Percentiles rank a stretch among this genome's conserved stretches.
Evolutionary conservation across 2,113 vertebrate genomes (phyloP).

Genomic region (Stomatorhinus ivindoensis): DNA sequence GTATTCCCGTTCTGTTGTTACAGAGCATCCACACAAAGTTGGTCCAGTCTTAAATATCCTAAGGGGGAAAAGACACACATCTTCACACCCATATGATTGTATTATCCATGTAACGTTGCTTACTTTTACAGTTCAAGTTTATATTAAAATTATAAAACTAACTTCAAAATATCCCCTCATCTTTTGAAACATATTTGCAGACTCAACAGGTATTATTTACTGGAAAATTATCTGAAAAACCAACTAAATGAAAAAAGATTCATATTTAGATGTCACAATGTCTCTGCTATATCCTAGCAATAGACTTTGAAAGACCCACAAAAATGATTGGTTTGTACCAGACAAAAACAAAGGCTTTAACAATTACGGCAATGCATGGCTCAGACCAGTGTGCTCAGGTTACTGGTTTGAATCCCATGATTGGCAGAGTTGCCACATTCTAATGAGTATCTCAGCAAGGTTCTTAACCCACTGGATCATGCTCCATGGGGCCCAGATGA

Average conservation of each 20-base stretch:
- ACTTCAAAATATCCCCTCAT: not conserved
- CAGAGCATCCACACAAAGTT: not conserved
- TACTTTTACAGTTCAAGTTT: not conserved
- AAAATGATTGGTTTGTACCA: not conserved
- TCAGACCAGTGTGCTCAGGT: not conserved
- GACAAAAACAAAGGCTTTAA: not conserved
- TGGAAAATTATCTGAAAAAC: not conserved
- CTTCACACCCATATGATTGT: not conserved
- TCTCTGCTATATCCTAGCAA: not conserved
- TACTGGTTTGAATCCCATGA: not conserved
- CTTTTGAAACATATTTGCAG: not conserved
- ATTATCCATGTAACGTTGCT: not conserved
- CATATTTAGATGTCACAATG: not conserved
- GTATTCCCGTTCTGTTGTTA: not conserved
- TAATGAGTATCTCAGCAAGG: not conserved
- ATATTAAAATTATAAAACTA: not conserved
- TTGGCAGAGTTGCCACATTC: not conserved
- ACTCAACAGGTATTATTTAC: not conserved
- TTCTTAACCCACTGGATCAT: not conserved
- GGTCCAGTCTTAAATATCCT: not conserved
- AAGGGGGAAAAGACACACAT: not conserved
- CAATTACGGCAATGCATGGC: not conserved
- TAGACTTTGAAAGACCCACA: not conserved
- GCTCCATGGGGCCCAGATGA: not conserved
- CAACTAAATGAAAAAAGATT: not conserved